Percentiles rank a stretch among this genome's conserved stretches.
Conservation (phyloP, 2,113 vertebrate species). For the Condylura cristata region DNA sequence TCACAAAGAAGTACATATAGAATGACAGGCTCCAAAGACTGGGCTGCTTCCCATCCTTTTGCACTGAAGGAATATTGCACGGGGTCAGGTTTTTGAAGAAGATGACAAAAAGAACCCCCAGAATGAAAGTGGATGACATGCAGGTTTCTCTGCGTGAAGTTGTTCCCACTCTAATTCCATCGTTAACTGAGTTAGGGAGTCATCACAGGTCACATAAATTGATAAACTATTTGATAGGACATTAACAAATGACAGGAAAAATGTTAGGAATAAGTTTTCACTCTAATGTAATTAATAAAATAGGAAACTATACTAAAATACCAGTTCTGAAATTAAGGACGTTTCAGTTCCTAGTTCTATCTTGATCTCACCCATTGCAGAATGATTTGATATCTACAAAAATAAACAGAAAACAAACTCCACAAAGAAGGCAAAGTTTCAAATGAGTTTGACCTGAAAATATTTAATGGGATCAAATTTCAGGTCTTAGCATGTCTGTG, state of each 20-base stretch:
- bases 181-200: slow-evolving; percentile 36
- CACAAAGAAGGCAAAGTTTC: not conserved
- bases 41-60: slow-evolving; percentile 41
- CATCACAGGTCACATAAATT: slow-evolving; percentile 19
- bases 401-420: slow-evolving; percentile 50
- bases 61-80: slow-evolving; percentile 17
- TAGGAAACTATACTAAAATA: slow-evolving; percentile 1
- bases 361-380: not conserved
- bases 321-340: not conserved
- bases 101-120: slow-evolving; percentile 49
- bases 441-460: slow-evolving; percentile 39
- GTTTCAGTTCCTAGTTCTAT: not conserved
- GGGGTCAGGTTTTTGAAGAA: slow-evolving; percentile 46
- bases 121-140: slow-evolving; percentile 54
- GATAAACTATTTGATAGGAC: slow-evolving; percentile 28
- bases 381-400: not conserved
- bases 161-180: slow-evolving; percentile 3
- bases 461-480: slow-evolving; percentile 7
- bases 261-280: slow-evolving; percentile 49
- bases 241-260: slow-evolving; percentile 54
- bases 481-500: not conserved
- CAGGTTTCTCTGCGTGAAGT: slow-evolving; percentile 26
- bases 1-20: slow-evolving; percentile 57
- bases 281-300: slow-evolving; percentile 21
- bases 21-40: slow-evolving; percentile 51